Conservation (phyloP, 2,888 invertebrate genomes). For the Dynastes tityus region DNA sequence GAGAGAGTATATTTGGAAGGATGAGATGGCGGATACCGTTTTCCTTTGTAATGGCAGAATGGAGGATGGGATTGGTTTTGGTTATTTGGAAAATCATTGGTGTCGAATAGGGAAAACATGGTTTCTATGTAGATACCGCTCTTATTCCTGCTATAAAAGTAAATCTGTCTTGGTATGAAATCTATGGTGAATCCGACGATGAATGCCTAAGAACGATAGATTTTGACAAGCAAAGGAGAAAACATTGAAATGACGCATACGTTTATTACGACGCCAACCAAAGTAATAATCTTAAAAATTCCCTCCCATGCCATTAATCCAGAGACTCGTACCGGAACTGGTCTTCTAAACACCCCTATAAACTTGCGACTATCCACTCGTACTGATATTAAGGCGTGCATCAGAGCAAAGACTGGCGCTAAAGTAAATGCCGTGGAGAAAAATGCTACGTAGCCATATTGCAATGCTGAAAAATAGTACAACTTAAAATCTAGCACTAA, state of each 20-base stretch:
- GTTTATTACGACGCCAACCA: conserved; percentile 64
- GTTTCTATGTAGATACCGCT: conserved; percentile 57
- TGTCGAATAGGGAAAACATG: conserved; percentile 56
- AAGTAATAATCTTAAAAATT: conserved; percentile 63
- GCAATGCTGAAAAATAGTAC: conserved; percentile 79
- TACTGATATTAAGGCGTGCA: conserved; percentile 94
- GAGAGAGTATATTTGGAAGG: conserved; percentile 67
- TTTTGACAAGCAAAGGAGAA: background rate
- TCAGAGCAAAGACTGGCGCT: conserved; percentile 90
- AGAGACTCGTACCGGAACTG: conserved; percentile 57
- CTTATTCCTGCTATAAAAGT: conserved; percentile 48
- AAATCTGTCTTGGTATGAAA: conserved; percentile 60
- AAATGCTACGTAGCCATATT: conserved; percentile 94
- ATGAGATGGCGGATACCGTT: conserved; percentile 63
- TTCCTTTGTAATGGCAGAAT: conserved; percentile 68
- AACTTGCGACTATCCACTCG: conserved; percentile 80
- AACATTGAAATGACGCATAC: conserved; percentile 56
- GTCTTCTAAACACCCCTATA: conserved; percentile 59
- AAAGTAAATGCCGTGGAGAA: conserved; percentile 96
- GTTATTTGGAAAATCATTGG: conserved; percentile 55
- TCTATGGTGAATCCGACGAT: conserved; percentile 63
- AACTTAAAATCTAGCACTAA: background rate
- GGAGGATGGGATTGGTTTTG: conserved; percentile 44
- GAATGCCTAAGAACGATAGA: conserved; percentile 62
- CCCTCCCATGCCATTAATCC: conserved; percentile 64